These are phyloP conservation scores for Percopsis transmontana DNA, from an alignment of 2,113 vertebrate species.

Conservation along the genomic window DNA sequence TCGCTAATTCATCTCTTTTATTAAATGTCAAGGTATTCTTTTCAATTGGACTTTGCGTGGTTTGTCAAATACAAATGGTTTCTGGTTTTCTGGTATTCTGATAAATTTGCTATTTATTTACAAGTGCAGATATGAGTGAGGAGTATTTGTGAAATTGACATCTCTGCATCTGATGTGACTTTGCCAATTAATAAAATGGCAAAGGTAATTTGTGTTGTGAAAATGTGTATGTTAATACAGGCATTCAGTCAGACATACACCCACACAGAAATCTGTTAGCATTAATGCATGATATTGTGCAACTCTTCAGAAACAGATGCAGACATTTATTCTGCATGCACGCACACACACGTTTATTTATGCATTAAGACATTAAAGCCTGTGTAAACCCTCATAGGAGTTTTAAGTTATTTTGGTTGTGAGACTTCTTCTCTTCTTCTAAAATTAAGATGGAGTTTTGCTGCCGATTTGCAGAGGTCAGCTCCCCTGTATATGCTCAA, in stretches of 20 bases:
- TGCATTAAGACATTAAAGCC: neutral
- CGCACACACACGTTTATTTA: neutral
- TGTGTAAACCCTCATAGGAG: no score
- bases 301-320: no score
- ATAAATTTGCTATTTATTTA: constrained; percentile 1
- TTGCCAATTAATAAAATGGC: neutral
- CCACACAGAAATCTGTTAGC: neutral
- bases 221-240: constrained; percentile 10
- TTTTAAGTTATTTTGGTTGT: no score
- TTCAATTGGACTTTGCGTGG: constrained; percentile 10
- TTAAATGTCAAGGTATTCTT: constrained; percentile 27
- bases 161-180: neutral
- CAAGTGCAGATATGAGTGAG: constrained; percentile 6
- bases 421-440: no score
- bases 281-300: neutral
- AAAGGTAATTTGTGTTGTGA: constrained; percentile 13
- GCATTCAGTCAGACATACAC: constrained; percentile 15
- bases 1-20: constrained; percentile 9
- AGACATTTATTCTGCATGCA: neutral
- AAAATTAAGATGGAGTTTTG: no score
- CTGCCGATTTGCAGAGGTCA: no score
- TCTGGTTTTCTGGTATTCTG: constrained; percentile 13
- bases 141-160: constrained; percentile 3
- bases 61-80: constrained; percentile 6
- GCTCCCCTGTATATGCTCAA: no score